phyloP scores from a whole-genome alignment of 2,113 vertebrate genomes.

The Zosterops lateralis region DNA sequence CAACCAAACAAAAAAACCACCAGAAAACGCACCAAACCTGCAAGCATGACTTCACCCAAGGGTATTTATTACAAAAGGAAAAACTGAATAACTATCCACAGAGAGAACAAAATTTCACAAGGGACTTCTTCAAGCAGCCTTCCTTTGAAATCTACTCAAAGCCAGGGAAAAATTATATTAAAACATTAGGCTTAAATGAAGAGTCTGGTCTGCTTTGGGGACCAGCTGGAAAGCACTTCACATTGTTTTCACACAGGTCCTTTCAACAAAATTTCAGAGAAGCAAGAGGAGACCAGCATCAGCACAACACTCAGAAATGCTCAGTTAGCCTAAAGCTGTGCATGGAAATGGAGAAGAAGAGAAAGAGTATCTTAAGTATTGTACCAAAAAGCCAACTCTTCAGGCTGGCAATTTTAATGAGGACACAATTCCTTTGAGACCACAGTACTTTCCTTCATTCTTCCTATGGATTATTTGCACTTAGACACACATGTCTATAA shows the following conservation, averaged over 20 bases:
- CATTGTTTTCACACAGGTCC: neutral
- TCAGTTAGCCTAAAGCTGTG: neutral
- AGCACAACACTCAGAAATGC: neutral
- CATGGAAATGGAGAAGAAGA: neutral
- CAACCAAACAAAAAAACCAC: neutral
- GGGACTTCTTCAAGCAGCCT: neutral
- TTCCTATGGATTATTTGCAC: conserved; percentile 29
- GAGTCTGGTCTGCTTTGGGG: neutral
- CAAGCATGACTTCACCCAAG: neutral
- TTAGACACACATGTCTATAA: conserved; percentile 4
- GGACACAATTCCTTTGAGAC: neutral
- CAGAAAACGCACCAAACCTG: neutral
- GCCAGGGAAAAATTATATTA: neutral
- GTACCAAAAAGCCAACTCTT: neutral
- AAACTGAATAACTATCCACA: neutral
- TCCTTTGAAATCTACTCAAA: neutral
- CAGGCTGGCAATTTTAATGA: neutral
- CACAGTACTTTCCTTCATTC: neutral
- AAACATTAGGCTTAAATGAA: neutral
- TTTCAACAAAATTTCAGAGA: neutral
- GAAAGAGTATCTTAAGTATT: neutral
- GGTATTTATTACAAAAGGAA: neutral
- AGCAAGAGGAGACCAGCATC: neutral
- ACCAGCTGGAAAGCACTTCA: neutral
- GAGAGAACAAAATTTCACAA: neutral